A percentile compares a stretch with the other conserved stretches of the same genome.
Evolutionary conservation across 2,113 vertebrate species (phyloP).

Genomic region (Melospiza melodia): DNA sequence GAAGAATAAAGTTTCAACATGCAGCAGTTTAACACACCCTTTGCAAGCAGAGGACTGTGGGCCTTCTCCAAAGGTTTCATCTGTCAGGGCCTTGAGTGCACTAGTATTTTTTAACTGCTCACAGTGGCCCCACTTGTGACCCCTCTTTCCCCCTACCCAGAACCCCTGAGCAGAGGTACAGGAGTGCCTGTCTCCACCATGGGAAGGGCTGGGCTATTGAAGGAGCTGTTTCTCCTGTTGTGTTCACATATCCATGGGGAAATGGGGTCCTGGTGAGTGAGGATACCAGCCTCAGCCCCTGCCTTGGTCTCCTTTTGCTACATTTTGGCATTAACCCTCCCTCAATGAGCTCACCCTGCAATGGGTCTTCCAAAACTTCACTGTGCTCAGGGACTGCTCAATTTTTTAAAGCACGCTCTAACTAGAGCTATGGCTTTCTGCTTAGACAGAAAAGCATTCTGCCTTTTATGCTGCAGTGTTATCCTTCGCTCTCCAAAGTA

Average conservation of each 20-base stretch:
- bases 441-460: neutral
- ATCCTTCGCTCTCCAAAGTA: neutral
- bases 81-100: neutral
- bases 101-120: neutral
- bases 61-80: neutral
- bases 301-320: neutral
- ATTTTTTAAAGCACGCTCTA: neutral
- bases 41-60: neutral
- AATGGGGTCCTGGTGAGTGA: neutral
- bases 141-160: fast-evolving
- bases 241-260: neutral
- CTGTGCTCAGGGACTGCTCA: fast-evolving
- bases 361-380: neutral
- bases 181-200: neutral
- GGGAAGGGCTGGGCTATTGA: fast-evolving
- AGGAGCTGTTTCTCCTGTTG: fast-evolving
- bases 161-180: fast-evolving
- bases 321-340: neutral
- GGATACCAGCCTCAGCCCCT: neutral
- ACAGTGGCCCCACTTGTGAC: neutral
- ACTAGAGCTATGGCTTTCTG: neutral
- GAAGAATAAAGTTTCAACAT: neutral
- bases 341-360: neutral
- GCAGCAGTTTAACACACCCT: neutral
- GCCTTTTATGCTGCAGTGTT: neutral